These are phyloP conservation scores for Eurytoma adleriae DNA, from an alignment of 2,888 invertebrate genomes.

Conservation along the genomic window DNA sequence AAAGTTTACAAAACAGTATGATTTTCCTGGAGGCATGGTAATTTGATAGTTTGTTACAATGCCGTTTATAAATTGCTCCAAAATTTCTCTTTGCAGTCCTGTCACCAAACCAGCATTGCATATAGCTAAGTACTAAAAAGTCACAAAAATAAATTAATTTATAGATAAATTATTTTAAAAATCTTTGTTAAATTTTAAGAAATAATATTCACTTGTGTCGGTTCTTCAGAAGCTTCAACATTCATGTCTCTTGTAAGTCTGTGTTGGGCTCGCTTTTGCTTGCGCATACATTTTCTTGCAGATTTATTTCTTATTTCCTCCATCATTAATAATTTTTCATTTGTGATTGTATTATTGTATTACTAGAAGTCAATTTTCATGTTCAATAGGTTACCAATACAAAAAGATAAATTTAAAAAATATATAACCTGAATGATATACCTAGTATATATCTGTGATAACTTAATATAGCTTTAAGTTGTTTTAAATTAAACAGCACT, in stretches of 20 bases:
- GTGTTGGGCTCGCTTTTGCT: constrained; percentile 71
- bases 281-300: constrained; percentile 64
- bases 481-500: no score
- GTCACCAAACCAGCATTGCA: constrained; percentile 93
- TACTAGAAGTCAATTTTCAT: background rate
- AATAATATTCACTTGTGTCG: constrained; percentile 67
- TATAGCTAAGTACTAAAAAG: constrained; percentile 82
- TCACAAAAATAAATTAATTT: constrained; percentile 37
- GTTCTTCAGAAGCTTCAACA: constrained; percentile 68
- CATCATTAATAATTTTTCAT: constrained; percentile 17
- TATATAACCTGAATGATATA: no score
- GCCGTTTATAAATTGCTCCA: constrained; percentile 78
- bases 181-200: background rate
- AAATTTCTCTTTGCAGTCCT: constrained; percentile 82
- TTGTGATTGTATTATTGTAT: background rate
- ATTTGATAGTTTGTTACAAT: constrained; percentile 80
- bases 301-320: constrained; percentile 26
- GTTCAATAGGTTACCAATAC: constrained; percentile 9
- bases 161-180: constrained; percentile 7
- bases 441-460: no score
- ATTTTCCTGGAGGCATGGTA: constrained; percentile 86
- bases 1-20: constrained; percentile 87
- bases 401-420: no score
- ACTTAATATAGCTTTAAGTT: no score
- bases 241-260: constrained; percentile 70